Base-by-base conservation (phyloP, 2,888 invertebrate genomes). In the Troilus luridus region DNA sequence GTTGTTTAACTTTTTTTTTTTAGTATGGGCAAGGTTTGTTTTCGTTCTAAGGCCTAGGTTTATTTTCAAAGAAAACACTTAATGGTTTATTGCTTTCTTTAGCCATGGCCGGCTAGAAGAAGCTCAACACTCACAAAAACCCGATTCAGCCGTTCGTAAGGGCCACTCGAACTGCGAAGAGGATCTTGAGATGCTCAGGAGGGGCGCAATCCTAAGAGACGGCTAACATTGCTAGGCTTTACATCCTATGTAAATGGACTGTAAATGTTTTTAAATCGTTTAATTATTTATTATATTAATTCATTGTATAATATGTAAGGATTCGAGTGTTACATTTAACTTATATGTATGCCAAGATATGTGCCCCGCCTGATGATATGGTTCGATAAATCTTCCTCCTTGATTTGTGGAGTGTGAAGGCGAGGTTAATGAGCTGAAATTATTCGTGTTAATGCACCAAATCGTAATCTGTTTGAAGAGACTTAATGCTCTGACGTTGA, bases 391-490 rank as follows among this genome's bases (percentile, higher is more conserved):
- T 77, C 72, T 8, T 17, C 41, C 41, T 77, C 72, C 72, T 77
- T 77, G 72, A 77, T 77, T 77, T 77, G 27, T 77, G 27, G 72
- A 77, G 72, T 77, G 72, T 77, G 72, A 77, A 77, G 72, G 41
- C 17, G 24, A 77, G 41, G 72, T 77, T 41, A 41, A 77, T 41
- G 72, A 41, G 72, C 72, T 41, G 27, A 77, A 77, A 77, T 77
- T 77, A 77, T 77, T 41, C 17, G 14, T 77, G 72, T 77, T 77
- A 41, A 41, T 77, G 72, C 72, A 27, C 27, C 72, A 77, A 77
- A 77, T 77, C 17, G 72, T 77, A 77, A 77, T 77, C 41, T 77
- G 72, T 77, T 77, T 77, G 27, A 41, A 41, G 27, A 77, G 72
- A 19, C 72, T 77, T 41, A 77, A 7, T 27, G 72, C 72, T 77